These are phyloP conservation scores for Metaphire vulgaris DNA, from an alignment of 1,140 invertebrate species.

Conservation along the genomic window DNA sequence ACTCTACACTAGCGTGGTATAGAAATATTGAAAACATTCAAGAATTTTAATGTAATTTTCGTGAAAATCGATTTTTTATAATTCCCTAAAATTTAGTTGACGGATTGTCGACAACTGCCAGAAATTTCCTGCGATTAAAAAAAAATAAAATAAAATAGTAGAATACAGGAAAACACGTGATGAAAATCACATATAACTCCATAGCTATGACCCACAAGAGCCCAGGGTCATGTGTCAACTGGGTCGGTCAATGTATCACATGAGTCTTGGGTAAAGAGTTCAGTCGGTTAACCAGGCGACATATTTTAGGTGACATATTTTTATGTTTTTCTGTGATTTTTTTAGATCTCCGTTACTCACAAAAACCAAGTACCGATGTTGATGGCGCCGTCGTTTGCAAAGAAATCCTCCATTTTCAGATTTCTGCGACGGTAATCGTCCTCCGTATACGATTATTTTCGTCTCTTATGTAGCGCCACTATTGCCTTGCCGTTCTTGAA, in stretches of 20 bases:
- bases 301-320: no score
- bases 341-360: conserved; percentile 84
- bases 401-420: conserved; percentile 50
- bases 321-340: neutral
- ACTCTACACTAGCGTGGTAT: neutral
- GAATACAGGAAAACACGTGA: neutral
- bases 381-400: conserved; percentile 79
- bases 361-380: conserved; percentile 97
- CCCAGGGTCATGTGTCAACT: neutral
- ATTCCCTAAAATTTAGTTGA: no score
- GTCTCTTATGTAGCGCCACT: no score
- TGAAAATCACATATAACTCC: neutral
- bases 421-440: no score
- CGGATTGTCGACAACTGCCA: no score
- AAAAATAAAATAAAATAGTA: neutral
- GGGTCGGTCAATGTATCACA: neutral
- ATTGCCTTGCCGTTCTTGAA: no score
- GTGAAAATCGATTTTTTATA: neutral
- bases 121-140: neutral
- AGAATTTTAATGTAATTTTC: neutral
- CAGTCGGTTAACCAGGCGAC: neutral
- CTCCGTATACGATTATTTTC: no score
- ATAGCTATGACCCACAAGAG: neutral
- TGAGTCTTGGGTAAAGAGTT: neutral
- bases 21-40: neutral